These are phyloP conservation scores for Apodemia hepburni DNA, from an alignment of 2,888 invertebrate genomes.

Conservation along the genomic window DNA sequence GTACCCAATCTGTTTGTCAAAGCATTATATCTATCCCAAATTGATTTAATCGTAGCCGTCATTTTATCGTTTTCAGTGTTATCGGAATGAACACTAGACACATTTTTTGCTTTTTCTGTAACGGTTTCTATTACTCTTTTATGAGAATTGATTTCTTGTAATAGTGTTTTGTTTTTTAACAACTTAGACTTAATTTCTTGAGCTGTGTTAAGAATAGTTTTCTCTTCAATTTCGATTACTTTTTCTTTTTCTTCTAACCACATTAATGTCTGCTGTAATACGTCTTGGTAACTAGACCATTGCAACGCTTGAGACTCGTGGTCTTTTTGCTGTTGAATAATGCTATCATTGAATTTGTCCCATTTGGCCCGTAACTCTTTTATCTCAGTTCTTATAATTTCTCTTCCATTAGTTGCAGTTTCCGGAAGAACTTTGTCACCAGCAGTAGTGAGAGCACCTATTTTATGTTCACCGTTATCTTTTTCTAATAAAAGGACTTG, in stretches of 20 bases:
- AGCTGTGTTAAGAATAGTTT: slow-evolving; percentile 86
- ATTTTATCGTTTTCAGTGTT: slow-evolving; percentile 82
- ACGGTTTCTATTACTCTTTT: slow-evolving; percentile 95
- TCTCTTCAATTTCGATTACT: slow-evolving; percentile 84
- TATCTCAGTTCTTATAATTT: slow-evolving; percentile 92
- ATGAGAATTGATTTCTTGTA: slow-evolving; percentile 94
- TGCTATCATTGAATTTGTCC: slow-evolving; percentile 92
- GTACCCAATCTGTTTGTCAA: slow-evolving; percentile 83
- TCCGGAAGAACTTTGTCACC: slow-evolving; percentile 96
- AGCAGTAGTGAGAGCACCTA: slow-evolving; percentile 86
- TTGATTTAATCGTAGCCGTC: slow-evolving; percentile 84
- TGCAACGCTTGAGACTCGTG: slow-evolving; percentile 91
- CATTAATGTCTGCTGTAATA: slow-evolving; percentile 88
- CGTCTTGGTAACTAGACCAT: slow-evolving; percentile 92
- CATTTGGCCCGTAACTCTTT: slow-evolving; percentile 90
- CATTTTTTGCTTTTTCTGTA: slow-evolving; percentile 90
- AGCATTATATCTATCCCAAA: slow-evolving; percentile 88
- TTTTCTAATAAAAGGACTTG: slow-evolving; percentile 88
- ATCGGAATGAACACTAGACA: slow-evolving; percentile 77
- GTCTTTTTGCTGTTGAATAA: slow-evolving; percentile 91
- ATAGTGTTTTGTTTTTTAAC: slow-evolving; percentile 90
- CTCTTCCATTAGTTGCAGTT: slow-evolving; percentile 94
- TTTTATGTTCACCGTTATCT: slow-evolving; percentile 90
- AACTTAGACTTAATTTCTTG: slow-evolving; percentile 93
- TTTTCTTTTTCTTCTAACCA: slow-evolving; percentile 95